Evolutionary conservation across 2,113 vertebrate species (phyloP).

Genomic region (Poeciliopsis turrubarensis): DNA sequence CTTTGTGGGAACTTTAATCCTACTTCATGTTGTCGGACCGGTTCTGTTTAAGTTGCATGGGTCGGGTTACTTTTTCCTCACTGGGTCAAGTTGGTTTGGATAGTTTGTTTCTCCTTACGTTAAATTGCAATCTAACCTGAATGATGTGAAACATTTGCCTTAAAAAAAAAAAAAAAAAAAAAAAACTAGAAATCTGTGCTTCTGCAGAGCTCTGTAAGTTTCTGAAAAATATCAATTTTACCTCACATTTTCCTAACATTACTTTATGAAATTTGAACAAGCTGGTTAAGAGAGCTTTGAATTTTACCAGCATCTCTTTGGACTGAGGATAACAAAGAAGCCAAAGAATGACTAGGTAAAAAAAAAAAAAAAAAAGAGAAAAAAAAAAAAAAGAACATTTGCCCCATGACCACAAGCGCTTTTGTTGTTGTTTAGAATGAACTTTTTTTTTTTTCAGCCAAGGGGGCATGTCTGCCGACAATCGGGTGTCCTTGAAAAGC

Average conservation of each 20-base stretch:
- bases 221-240: background rate
- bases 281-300: constrained; percentile 7
- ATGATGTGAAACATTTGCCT: background rate
- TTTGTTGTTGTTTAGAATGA: constrained; percentile 53
- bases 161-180: background rate
- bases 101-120: constrained; percentile 6
- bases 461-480: constrained; percentile 46
- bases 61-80: background rate
- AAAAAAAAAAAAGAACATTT: constrained; percentile 27
- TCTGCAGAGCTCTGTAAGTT: background rate
- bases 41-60: no score
- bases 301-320: constrained; percentile 30
- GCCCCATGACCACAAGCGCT: constrained; percentile 32
- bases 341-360: constrained; percentile 26
- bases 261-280: constrained; percentile 1
- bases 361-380: background rate
- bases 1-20: no score
- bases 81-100: background rate
- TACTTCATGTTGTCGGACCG: no score
- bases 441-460: constrained; percentile 45
- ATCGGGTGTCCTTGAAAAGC: constrained; percentile 60
- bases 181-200: background rate
- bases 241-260: background rate
- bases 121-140: background rate
- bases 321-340: constrained; percentile 22